These are phyloP conservation scores for Hecatera dysodea DNA, from an alignment of 2,888 invertebrate species.

Conservation along the genomic window DNA sequence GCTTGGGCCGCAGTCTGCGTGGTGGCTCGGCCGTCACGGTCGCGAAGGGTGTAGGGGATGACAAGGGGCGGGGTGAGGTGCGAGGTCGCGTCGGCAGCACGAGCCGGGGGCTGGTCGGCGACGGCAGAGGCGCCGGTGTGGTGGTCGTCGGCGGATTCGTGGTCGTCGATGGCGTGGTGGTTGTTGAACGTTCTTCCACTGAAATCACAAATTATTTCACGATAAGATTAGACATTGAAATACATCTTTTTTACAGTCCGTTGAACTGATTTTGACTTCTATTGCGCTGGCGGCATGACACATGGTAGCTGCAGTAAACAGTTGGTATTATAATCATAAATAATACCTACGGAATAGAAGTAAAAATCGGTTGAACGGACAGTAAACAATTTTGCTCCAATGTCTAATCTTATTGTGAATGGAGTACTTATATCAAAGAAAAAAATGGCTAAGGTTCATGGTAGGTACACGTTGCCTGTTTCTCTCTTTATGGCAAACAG, in stretches of 20 bases:
- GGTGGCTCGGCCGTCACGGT: conserved; percentile 70
- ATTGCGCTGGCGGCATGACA: too few relatives aligned
- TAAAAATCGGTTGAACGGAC: too few relatives aligned
- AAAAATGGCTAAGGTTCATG: background rate
- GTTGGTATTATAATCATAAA: too few relatives aligned
- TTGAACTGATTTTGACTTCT: too few relatives aligned
- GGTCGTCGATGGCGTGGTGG: conserved; percentile 70
- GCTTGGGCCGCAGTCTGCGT: conserved; percentile 72
- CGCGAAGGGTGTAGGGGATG: conserved; percentile 74
- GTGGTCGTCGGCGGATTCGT: conserved; percentile 64
- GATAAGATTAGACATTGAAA: too few relatives aligned
- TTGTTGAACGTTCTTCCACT: conserved; percentile 87
- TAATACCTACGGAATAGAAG: too few relatives aligned
- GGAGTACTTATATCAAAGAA: too few relatives aligned
- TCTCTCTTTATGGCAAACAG: background rate
- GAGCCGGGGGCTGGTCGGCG: conserved; percentile 70
- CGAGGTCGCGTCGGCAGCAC: conserved; percentile 73
- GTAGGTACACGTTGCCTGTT: background rate
- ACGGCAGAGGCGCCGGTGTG: conserved; percentile 57
- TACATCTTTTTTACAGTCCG: too few relatives aligned
- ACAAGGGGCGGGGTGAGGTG: conserved; percentile 70
- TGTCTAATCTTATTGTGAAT: too few relatives aligned
- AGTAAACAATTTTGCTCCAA: too few relatives aligned
- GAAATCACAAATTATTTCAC: conserved; percentile 39
- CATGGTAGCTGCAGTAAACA: too few relatives aligned